Base-by-base conservation (phyloP, 53 echinoderm and acorn worm genomes). In the Echinometra lucunter region DNA sequence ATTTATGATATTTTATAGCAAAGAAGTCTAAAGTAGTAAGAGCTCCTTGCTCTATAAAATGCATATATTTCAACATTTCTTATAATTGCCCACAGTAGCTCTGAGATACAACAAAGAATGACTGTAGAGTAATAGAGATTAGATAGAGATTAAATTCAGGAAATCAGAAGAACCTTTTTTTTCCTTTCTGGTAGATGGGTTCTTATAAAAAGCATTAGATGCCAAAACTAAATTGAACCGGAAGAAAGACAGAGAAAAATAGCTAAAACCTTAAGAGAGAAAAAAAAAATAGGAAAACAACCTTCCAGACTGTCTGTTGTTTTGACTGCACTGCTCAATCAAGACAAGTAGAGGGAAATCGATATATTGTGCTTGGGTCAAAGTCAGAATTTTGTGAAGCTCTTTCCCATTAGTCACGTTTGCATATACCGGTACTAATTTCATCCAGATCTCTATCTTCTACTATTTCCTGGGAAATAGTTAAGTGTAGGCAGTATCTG, bases 271-370 rank as follows among this genome's bases (percentile, higher is more conserved):
- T 21, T n/a, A n/a, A n/a, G n/a, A n/a, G 44, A 83, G 8, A 13
- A 30, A 49, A 49, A 85, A 78, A 25, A 75, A 38, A 78, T 38
- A 19, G 38, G 85, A 49, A 49, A 85, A 49, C 85, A 85, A 47
- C n/a, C 85, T 85, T 47, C 1, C 81, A 49, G 45, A 85, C 47
- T 85, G 85, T 85, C 85, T 49, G 11, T 18, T 6, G 12, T 49
- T 85, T 47, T 85, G 85, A 49, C 47, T 85, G 28, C 3, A 47
- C 53, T 0, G 45, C 85, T 85, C 49, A n/a, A 85, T 85, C 85
- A 85, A 28, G 85, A 49, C 49, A 85, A 85, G n/a, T 28, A 85
- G 11, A 47, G 49, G 85, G 85, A 85, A 85, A 85, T 85, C 30
- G 30, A 85, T 85, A 47, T 85, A 49, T 85, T 81, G 40, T 81